Base-by-base conservation (phyloP, 2,113 vertebrate species). In the Callopanchax toddi region DNA sequence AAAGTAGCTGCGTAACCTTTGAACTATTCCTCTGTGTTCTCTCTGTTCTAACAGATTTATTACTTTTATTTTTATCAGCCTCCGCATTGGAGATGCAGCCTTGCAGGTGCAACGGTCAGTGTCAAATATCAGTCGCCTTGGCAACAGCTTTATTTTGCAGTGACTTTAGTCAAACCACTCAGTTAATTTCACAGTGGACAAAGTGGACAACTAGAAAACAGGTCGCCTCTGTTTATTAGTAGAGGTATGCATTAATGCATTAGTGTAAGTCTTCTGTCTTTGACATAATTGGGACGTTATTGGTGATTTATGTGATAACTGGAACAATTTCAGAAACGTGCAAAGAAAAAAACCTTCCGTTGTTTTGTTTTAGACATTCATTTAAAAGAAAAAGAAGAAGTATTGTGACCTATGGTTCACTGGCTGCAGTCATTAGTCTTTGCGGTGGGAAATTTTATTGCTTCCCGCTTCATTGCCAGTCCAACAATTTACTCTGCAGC, bases 381-480 rank as follows among this genome's bases (percentile, higher is more conserved):
- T 48, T 36, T 9, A 16, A 16, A 0, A 36, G 1, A 50, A 36
- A 20, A 40, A 45, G 22, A 18, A 46, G 53, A 50, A 37, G 58
- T 57, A 66, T 71, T 0, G 29, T 21, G 42, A 34, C 50, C 62
- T 70, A 36, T 45, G 59, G 67, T 74, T 51, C 22, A 63, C 83
- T 85, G 81, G 74, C 60, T 88, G 76, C 73, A 86, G 67, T 78
- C 83, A 89, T 89, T 87, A 87, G 61, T 77, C 76, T 71, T 49
- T 86, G 82, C 63, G 80, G 74, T 71, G 48, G 71, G 48, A 48
- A 76, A 67, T 56, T 86, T 87, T 90, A 87, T 86, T 86, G 82
- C 85, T 69, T 81, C 71, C 74, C 76, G 79, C 69, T 83, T 26
- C 39, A 76, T 79, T 87, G 83, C 86, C 85, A 85, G 71, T 90